Evolutionary conservation across 2,888 invertebrate species (phyloP), one percentile per base, ranked within the genome.

Genomic region (Harmothoe impar): DNA sequence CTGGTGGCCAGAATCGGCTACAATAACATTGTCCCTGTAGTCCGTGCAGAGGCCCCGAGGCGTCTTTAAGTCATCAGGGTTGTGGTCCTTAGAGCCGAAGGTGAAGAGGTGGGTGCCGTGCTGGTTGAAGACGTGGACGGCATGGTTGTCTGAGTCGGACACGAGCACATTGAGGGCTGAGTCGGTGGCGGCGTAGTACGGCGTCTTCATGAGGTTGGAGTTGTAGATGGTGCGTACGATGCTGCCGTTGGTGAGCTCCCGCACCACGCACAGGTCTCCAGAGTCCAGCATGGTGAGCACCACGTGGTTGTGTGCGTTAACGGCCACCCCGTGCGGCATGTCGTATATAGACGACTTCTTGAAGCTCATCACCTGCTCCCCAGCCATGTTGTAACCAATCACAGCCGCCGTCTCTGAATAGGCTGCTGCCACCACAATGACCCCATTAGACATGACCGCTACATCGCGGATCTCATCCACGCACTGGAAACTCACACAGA

Each of bases 1-100:
- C 72, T 91, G 93, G 91, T 95, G 95, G 12, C 94, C 93, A n/a
- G 93, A 93, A 91, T 95, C 95, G 5, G 95, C 95, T 10, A 95
- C 93, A n/a, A 95, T 93, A 51, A 95, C 94, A 68, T 94, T 95
- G 89, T 94, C 93, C 3, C 92, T 91, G 10, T 91, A 89, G 88
- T 95, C 94, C 0, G 93, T 93, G 62, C 94, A 94, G 0, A 95
- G 90, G 15, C 95, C 95, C 85, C 94, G 92, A 3, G 95, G 95
- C 10, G 91, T 91, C 17, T 92, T 91, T 23, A 95, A 92, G 86
- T 94, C 91, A 7, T 94, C 94, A 89, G 92, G 92, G 7, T 89
- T 51, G 10, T 89, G 89, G 25, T 31, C 95, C 23, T 91, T 91
- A 0, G 90, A 78, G 0, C 94, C 94, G 91, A 95, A 93, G 17